Percentiles rank a stretch among this genome's conserved stretches.
These are phyloP conservation scores for Hermetia illucens DNA, from an alignment of 1,140 invertebrate species.

Conservation along the genomic window DNA sequence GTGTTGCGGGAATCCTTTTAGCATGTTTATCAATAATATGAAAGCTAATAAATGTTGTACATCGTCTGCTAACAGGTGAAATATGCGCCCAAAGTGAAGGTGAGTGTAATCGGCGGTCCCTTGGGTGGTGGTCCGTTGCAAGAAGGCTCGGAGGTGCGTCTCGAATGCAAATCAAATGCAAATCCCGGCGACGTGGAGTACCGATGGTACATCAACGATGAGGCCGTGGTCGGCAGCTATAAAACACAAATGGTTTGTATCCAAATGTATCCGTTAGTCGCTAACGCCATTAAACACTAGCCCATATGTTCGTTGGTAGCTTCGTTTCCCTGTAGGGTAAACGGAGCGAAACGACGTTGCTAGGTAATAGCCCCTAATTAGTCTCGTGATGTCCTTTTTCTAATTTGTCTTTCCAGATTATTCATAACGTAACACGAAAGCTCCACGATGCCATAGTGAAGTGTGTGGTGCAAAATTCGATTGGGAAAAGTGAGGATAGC, in stretches of 20 bases:
- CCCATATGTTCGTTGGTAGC: background rate
- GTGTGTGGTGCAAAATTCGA: constrained; percentile 65
- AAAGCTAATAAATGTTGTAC: constrained; percentile 1
- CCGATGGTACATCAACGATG: constrained; percentile 57
- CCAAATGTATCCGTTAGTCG: constrained; percentile 7
- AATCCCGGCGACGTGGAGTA: constrained; percentile 62
- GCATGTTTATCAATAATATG: no score
- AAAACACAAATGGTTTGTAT: constrained; percentile 42
- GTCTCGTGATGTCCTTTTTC: background rate
- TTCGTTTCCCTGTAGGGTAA: background rate
- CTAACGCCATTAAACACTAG: constrained; percentile 1
- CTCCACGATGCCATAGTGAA: constrained; percentile 61
- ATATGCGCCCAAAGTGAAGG: constrained; percentile 69
- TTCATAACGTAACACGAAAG: constrained; percentile 52
- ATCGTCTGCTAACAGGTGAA: constrained; percentile 47
- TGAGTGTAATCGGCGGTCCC: constrained; percentile 42
- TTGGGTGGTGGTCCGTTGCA: constrained; percentile 50
- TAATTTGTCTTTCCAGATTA: constrained; percentile 22
- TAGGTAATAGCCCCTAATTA: background rate
- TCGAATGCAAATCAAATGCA: constrained; percentile 59
- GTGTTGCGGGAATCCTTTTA: no score
- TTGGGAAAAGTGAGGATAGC: constrained; percentile 61
- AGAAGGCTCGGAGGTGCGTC: constrained; percentile 65
- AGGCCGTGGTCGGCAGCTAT: constrained; percentile 43
- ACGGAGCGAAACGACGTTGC: background rate